These are phyloP conservation scores for Todiramphus chloris DNA, from an alignment of 2,113 vertebrate genomes.

Conservation along the genomic window DNA sequence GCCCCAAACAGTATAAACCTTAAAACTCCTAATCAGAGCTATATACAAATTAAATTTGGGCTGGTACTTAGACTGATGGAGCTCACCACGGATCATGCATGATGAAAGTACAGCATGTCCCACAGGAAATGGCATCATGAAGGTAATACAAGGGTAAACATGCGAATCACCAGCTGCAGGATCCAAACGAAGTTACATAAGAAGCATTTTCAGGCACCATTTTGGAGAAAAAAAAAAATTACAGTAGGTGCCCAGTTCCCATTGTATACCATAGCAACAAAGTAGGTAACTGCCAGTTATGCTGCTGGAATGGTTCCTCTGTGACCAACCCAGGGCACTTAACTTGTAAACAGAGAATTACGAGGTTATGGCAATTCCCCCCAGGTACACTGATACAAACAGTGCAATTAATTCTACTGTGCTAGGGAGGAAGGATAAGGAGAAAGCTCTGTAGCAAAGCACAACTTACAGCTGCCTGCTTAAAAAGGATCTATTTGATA, in stretches of 20 bases:
- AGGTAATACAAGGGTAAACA: neutral
- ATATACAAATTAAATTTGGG: neutral
- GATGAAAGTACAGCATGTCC: neutral
- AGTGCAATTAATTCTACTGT: too few species aligned
- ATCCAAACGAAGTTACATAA: neutral
- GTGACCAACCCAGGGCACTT: rapidly evolving
- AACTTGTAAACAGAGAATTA: neutral
- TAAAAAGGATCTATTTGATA: neutral
- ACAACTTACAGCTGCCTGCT: neutral
- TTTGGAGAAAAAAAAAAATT: neutral
- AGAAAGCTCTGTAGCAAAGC: neutral
- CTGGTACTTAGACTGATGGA: neutral
- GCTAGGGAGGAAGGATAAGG: neutral
- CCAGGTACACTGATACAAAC: neutral
- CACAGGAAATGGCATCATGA: neutral
- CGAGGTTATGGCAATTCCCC: neutral
- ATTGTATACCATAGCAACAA: neutral
- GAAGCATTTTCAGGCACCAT: neutral
- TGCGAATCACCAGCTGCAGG: neutral
- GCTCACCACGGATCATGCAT: neutral
- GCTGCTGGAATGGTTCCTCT: neutral
- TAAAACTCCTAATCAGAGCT: neutral
- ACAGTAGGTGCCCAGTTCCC: neutral
- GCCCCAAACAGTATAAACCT: neutral
- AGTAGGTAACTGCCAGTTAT: neutral